Conservation (phyloP, 2,888 invertebrate species). For the Drosophila mettleri region DNA sequence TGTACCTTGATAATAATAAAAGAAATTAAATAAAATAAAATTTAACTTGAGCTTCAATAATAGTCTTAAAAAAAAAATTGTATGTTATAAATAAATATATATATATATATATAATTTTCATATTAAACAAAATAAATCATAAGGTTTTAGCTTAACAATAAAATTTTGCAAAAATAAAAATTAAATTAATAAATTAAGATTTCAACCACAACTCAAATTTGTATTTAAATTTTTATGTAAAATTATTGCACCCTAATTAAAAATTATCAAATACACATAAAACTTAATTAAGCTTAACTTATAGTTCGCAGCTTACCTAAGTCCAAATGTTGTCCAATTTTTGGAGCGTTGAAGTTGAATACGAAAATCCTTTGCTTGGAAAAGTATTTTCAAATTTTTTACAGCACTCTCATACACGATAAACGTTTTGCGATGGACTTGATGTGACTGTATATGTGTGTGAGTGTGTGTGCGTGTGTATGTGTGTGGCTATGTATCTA, state of each 20-base stretch:
- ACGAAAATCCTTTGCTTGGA: constrained; percentile 26
- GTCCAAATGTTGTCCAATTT: constrained; percentile 20
- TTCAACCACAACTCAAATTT: no score
- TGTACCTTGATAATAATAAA: no score
- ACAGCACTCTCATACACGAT: constrained; percentile 31
- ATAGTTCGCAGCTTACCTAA: constrained; percentile 39
- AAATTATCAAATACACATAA: background rate
- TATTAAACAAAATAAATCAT: no score
- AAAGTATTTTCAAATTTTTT: constrained; percentile 11
- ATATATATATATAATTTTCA: no score
- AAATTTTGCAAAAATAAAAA: no score
- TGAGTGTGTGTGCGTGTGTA: background rate
- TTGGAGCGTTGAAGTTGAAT: constrained; percentile 20
- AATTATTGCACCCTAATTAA: background rate
- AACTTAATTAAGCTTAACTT: background rate
- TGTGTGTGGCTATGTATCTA: background rate
- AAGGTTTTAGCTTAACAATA: no score
- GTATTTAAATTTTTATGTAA: background rate
- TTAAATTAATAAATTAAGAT: background rate
- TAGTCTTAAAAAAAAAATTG: no score
- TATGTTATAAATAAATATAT: no score
- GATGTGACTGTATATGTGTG: constrained; percentile 5
- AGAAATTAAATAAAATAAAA: no score
- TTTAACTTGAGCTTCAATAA: no score
- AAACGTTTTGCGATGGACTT: constrained; percentile 13